Evolutionary conservation across 2,113 vertebrate genomes (phyloP).

Genomic region (Pseudorhombus dupliciocellatus): DNA sequence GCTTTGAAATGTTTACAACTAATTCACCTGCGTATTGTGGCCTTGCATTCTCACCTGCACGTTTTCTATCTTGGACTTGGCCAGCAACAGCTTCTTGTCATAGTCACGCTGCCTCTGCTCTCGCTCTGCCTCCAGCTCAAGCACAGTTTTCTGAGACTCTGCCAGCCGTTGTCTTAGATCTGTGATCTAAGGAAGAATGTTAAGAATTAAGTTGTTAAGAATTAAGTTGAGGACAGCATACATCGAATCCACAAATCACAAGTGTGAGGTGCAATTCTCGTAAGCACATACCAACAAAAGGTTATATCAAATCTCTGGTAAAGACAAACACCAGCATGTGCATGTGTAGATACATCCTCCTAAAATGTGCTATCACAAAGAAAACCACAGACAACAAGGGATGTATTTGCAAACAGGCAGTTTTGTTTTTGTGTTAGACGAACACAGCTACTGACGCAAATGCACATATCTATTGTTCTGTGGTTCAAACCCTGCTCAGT

Average conservation of each 20-base stretch:
- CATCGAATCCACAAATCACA: neutral
- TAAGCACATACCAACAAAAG: neutral
- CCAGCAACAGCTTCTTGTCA: slow-evolving; percentile 94
- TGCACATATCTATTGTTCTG: slow-evolving; percentile 62
- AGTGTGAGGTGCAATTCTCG: neutral
- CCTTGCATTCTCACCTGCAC: slow-evolving; percentile 84
- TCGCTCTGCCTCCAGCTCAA: slow-evolving; percentile 88
- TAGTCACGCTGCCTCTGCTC: slow-evolving; percentile 96
- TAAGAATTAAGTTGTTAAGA: slow-evolving; percentile 4
- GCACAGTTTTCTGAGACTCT: slow-evolving; percentile 87
- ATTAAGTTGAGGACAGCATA: neutral
- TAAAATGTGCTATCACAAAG: slow-evolving; percentile 24
- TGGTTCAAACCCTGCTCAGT: slow-evolving; percentile 60
- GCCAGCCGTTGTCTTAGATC: slow-evolving; percentile 91
- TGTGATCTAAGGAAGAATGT: slow-evolving; percentile 82
- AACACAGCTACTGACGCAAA: slow-evolving; percentile 68
- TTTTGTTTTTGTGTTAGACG: slow-evolving; percentile 53
- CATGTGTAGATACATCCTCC: neutral
- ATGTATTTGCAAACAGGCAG: slow-evolving; percentile 35
- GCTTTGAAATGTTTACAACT: neutral
- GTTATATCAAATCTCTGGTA: slow-evolving; percentile 3
- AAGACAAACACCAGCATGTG: slow-evolving; percentile 24
- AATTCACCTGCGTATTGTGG: neutral
- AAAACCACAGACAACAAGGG: slow-evolving; percentile 31
- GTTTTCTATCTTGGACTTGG: slow-evolving; percentile 95